Evolutionary conservation across 2,888 invertebrate genomes (phyloP).

Genomic region (Cosmia trapezina): DNA sequence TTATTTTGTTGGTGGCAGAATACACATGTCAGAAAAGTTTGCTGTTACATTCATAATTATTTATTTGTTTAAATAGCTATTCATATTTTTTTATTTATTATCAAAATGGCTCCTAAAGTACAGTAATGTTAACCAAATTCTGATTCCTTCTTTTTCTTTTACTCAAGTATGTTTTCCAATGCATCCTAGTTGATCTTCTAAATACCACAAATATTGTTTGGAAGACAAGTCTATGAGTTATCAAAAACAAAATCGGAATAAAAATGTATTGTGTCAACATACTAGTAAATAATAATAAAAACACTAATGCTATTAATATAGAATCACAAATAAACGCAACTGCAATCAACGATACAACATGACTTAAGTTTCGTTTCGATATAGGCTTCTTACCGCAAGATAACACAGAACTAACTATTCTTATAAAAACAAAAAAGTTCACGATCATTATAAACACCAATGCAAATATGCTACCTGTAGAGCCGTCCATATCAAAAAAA

Average conservation of each 20-base stretch:
- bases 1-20: not conserved
- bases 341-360: constrained; percentile 46
- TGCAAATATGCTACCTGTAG: not conserved
- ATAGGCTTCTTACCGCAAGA: constrained; percentile 43
- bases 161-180: constrained; percentile 39
- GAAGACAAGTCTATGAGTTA: constrained; percentile 40
- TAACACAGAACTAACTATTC: constrained; percentile 43
- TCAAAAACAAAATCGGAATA: not conserved
- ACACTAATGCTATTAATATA: constrained; percentile 23
- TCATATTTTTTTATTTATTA: too few species aligned
- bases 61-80: too few species aligned
- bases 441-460: not conserved
- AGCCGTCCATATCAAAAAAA: not conserved
- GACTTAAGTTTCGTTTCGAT: constrained; percentile 40
- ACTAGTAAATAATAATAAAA: not conserved
- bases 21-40: not conserved
- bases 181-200: constrained; percentile 41
- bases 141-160: constrained; percentile 5
- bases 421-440: constrained; percentile 43
- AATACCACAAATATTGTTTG: constrained; percentile 49
- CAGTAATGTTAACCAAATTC: not conserved
- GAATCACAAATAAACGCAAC: constrained; percentile 56
- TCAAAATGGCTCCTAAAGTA: not conserved
- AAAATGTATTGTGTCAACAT: not conserved
- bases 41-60: not conserved